These are phyloP conservation scores for Poeciliopsis gracilis DNA, from an alignment of 2,797 vertebrate species.

Conservation along the genomic window DNA sequence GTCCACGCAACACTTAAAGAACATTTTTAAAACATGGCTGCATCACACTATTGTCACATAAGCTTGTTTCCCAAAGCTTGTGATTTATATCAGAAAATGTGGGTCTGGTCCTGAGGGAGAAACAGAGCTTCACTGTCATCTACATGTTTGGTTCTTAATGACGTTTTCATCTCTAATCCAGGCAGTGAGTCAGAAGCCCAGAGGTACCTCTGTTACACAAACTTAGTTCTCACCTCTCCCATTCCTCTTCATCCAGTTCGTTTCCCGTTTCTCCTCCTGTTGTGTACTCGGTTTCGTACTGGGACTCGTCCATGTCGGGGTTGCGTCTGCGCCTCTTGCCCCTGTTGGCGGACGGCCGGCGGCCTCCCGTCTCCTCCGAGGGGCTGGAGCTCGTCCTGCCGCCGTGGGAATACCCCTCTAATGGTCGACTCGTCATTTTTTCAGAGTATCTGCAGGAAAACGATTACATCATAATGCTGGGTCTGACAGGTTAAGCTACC, in stretches of 20 bases:
- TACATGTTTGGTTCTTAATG: slow-evolving; percentile 26
- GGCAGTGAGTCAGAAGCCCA: slow-evolving; percentile 9
- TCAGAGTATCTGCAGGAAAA: slow-evolving; percentile 73
- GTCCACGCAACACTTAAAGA: neutral
- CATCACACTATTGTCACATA: slow-evolving; percentile 12
- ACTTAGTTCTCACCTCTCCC: slow-evolving; percentile 74
- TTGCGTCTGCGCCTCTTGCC: slow-evolving; percentile 80
- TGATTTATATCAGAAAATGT: slow-evolving; percentile 44
- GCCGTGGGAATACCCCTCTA: slow-evolving; percentile 59
- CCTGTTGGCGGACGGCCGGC: slow-evolving; percentile 80
- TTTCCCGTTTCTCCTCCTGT: slow-evolving; percentile 87
- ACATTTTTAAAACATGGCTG: neutral
- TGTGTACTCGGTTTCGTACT: slow-evolving; percentile 91
- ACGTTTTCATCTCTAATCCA: slow-evolving; percentile 47
- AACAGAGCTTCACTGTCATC: slow-evolving; percentile 36
- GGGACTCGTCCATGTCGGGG: slow-evolving; percentile 86
- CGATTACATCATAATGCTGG: neutral
- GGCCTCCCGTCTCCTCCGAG: slow-evolving; percentile 73
- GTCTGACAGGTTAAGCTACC: neutral
- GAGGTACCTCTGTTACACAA: neutral
- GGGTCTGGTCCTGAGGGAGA: slow-evolving; percentile 56
- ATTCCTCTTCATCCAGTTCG: slow-evolving; percentile 81
- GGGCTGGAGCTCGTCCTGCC: slow-evolving; percentile 79
- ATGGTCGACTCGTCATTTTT: slow-evolving; percentile 58
- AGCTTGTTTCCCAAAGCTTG: slow-evolving; percentile 38